These are phyloP conservation scores for Alligator mississippiensis DNA, from an alignment of 2,113 vertebrate species.

Conservation along the genomic window DNA sequence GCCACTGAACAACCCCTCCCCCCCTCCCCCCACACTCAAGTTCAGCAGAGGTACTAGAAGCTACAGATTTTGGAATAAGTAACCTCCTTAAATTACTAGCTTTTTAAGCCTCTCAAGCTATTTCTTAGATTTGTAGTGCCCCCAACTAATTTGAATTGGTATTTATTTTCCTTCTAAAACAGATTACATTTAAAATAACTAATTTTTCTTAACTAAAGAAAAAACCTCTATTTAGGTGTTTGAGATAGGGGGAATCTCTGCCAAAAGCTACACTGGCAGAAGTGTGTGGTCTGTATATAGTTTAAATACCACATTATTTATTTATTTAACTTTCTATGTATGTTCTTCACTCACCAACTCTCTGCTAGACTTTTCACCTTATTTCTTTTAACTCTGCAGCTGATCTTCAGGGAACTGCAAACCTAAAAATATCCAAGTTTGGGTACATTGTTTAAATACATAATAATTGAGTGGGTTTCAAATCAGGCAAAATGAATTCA, in stretches of 20 bases:
- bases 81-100: not conserved
- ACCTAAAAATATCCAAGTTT: not conserved
- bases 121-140: not conserved
- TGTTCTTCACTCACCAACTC: not conserved
- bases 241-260: not conserved
- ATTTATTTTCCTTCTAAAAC: not conserved
- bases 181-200: not conserved
- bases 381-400: not conserved
- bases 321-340: not conserved
- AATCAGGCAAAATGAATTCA: not conserved
- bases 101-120: not conserved
- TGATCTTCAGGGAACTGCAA: not conserved
- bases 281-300: not conserved
- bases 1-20: not conserved
- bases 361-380: too few species aligned
- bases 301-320: not conserved
- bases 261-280: not conserved
- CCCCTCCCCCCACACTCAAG: not conserved
- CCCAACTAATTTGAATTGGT: not conserved
- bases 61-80: not conserved
- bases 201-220: not conserved
- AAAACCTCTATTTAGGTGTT: not conserved
- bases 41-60: not conserved
- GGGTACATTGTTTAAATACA: not conserved
- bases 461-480: not conserved